phyloP scores from a whole-genome alignment of 2,113 vertebrate genomes.

The Galbula dea region DNA sequence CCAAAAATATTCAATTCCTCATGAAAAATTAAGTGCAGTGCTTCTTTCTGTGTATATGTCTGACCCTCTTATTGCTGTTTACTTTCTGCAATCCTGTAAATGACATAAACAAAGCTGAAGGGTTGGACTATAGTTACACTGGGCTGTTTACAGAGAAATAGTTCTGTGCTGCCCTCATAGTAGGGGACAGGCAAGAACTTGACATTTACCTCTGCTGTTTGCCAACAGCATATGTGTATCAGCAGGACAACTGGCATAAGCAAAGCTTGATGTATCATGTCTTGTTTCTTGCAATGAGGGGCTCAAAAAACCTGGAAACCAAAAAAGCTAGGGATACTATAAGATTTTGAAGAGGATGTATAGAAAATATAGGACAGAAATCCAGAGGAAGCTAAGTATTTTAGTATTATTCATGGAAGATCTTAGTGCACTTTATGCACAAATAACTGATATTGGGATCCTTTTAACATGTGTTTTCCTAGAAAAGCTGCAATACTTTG shows the following conservation, averaged over 20 bases:
- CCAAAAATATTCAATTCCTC: not conserved
- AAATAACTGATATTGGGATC: not conserved
- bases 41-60: not conserved
- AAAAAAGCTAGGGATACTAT: not conserved
- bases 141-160: not conserved
- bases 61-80: not conserved
- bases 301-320: not conserved
- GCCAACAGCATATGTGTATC: not conserved
- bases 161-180: not conserved
- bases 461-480: not conserved
- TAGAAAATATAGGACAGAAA: not conserved
- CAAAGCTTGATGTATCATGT: not conserved
- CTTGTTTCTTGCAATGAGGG: not conserved
- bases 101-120: not conserved
- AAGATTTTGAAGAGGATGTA: not conserved
- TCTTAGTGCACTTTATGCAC: not conserved
- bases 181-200: not conserved
- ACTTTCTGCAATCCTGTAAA: not conserved
- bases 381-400: not conserved
- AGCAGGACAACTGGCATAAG: not conserved
- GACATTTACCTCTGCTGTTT: conserved; percentile 17
- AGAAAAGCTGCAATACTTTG: not conserved
- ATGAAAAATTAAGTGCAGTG: not conserved
- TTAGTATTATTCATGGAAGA: not conserved
- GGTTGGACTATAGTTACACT: not conserved